These are phyloP conservation scores for Neodontobutis hainanensis DNA, from an alignment of 2,113 vertebrate genomes.

Conservation along the genomic window DNA sequence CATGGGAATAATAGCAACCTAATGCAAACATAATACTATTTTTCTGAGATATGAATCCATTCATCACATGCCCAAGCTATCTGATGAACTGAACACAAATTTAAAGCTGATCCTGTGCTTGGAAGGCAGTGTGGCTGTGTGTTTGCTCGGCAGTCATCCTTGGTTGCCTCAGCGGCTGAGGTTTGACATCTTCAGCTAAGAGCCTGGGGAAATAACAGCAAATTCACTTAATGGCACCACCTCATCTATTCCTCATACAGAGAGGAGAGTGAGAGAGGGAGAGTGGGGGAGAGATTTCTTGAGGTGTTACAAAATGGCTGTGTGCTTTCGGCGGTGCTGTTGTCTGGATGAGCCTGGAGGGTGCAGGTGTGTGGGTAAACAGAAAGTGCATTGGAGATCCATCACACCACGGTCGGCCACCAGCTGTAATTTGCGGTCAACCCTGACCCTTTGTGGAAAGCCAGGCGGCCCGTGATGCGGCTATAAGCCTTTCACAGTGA, in stretches of 20 bases:
- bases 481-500: constrained; percentile 47
- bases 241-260: constrained; percentile 71
- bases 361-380: constrained; percentile 69
- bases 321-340: constrained; percentile 52
- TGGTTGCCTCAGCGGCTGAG: constrained; percentile 70
- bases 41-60: constrained; percentile 62
- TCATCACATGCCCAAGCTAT: constrained; percentile 70
- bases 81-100: constrained; percentile 74
- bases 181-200: constrained; percentile 78
- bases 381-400: constrained; percentile 56
- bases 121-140: constrained; percentile 41
- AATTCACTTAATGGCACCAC: constrained; percentile 78
- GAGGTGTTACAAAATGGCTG: constrained; percentile 72
- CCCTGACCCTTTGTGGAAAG: constrained; percentile 61
- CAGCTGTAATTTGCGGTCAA: constrained; percentile 69
- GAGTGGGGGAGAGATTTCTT: constrained; percentile 51
- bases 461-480: constrained; percentile 11
- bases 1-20: constrained; percentile 51
- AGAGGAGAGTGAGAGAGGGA: constrained; percentile 14
- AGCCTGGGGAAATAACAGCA: constrained; percentile 79
- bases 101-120: constrained; percentile 68
- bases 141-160: constrained; percentile 67
- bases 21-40: constrained; percentile 55
- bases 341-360: constrained; percentile 26
- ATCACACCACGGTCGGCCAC: constrained; percentile 47